Conservation (phyloP, 2,113 vertebrate species). For the zebrafish (Danio rerio) region DNA sequence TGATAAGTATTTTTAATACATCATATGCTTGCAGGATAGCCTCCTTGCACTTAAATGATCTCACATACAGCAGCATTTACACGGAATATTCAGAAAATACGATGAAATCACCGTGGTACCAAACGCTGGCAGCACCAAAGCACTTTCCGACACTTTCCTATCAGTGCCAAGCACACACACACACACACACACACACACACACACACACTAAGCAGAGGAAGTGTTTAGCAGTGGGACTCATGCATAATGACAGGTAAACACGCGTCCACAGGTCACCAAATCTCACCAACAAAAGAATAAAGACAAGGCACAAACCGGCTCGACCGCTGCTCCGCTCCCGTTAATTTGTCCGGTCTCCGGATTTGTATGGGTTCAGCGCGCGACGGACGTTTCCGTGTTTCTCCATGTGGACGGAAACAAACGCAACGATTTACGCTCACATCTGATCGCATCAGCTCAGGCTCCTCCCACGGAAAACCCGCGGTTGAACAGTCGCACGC, state of each 20-base stretch:
- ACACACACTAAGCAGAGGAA: background rate
- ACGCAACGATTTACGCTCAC: background rate
- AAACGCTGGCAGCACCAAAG: background rate
- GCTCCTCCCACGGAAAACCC: background rate
- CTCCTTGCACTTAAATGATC: too few species aligned
- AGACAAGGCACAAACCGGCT: background rate
- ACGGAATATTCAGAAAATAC: background rate
- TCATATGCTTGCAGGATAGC: too few species aligned
- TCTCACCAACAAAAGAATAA: background rate
- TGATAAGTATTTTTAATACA: too few species aligned
- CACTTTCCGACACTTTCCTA: background rate
- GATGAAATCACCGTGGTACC: background rate
- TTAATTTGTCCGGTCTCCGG: background rate
- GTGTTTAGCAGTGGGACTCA: background rate
- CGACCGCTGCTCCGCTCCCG: background rate
- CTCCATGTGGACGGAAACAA: conserved; percentile 39
- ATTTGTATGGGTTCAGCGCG: background rate
- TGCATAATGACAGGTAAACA: background rate
- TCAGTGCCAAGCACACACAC: background rate
- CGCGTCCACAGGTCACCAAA: background rate
- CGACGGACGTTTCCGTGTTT: conserved; percentile 17
- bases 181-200: background rate
- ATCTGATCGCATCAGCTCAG: background rate
- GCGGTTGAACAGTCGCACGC: background rate
- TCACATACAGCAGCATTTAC: background rate